These are phyloP conservation scores for Priocnemis perturbator DNA, from an alignment of 2,888 invertebrate species.

Conservation along the genomic window DNA sequence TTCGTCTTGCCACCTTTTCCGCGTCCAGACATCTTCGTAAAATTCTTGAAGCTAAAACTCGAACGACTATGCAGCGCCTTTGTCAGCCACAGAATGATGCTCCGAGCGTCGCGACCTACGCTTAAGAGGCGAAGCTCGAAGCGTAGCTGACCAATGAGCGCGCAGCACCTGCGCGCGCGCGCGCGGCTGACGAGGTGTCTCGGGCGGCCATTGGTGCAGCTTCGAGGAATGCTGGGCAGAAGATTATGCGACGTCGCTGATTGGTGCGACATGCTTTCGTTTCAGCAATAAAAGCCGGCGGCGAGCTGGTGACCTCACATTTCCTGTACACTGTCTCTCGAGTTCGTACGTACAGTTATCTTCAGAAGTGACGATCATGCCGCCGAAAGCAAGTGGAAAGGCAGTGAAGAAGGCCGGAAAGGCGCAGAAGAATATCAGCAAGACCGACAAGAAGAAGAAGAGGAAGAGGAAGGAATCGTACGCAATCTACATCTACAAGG, in stretches of 20 bases:
- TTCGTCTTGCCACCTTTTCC: slow-evolving; percentile 69
- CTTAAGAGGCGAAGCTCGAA: no score
- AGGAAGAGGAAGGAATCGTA: slow-evolving; percentile 73
- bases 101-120: background rate
- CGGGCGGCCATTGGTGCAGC: background rate
- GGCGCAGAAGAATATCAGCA: slow-evolving; percentile 70
- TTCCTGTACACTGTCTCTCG: no score
- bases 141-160: background rate
- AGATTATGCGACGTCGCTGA: background rate
- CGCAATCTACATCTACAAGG: slow-evolving; percentile 77
- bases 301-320: no score
- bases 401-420: slow-evolving; percentile 58
- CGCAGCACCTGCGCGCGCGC: no score
- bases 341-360: background rate
- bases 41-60: background rate
- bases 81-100: background rate
- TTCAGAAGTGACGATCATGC: slow-evolving; percentile 29
- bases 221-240: background rate
- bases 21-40: slow-evolving; percentile 56
- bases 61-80: no score
- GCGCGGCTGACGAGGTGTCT: background rate
- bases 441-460: slow-evolving; percentile 69
- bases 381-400: slow-evolving; percentile 58
- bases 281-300: no score
- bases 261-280: background rate